phyloP scores from a whole-genome alignment of 1,140 invertebrate genomes.

The Drosophila orena region DNA sequence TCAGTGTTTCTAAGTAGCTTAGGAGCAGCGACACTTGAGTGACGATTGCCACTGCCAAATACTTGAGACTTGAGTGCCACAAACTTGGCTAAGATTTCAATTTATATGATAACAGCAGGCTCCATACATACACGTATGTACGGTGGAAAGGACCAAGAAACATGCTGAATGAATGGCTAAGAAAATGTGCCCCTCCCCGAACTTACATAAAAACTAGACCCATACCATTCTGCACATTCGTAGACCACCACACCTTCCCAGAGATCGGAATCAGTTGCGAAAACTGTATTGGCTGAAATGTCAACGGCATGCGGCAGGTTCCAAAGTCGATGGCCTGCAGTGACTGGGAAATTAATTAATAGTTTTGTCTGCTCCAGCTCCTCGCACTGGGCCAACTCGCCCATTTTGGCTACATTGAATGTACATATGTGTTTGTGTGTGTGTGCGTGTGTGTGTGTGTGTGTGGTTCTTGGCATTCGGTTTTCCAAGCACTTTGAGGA shows the following conservation, averaged over 20 bases:
- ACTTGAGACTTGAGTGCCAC: constrained; percentile 58
- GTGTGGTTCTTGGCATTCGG: constrained; percentile 68
- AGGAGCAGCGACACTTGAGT: constrained; percentile 44
- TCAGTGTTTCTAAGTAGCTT: constrained; percentile 34
- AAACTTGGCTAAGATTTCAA: constrained; percentile 77
- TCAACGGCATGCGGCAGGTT: constrained; percentile 65
- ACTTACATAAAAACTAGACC: constrained; percentile 25
- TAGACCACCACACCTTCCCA: constrained; percentile 18
- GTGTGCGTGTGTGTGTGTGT: constrained; percentile 36
- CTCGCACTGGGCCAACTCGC: neutral
- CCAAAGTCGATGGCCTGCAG: constrained; percentile 62
- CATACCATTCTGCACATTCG: constrained; percentile 31
- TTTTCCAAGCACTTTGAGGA: constrained; percentile 70
- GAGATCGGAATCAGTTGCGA: constrained; percentile 19
- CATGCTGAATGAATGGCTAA: constrained; percentile 7
- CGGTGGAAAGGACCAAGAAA: neutral
- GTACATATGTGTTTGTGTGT: constrained; percentile 28
- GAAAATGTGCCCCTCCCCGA: constrained; percentile 13
- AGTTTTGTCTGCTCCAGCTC: constrained; percentile 48
- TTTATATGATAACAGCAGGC: constrained; percentile 70
- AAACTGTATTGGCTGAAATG: constrained; percentile 69
- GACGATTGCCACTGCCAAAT: constrained; percentile 41
- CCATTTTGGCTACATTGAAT: constrained; percentile 5
- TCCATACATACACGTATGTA: neutral
- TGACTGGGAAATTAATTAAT: constrained; percentile 79